Evolutionary conservation across 2,888 invertebrate genomes (phyloP).

Genomic region (Campoplex capitator): DNA sequence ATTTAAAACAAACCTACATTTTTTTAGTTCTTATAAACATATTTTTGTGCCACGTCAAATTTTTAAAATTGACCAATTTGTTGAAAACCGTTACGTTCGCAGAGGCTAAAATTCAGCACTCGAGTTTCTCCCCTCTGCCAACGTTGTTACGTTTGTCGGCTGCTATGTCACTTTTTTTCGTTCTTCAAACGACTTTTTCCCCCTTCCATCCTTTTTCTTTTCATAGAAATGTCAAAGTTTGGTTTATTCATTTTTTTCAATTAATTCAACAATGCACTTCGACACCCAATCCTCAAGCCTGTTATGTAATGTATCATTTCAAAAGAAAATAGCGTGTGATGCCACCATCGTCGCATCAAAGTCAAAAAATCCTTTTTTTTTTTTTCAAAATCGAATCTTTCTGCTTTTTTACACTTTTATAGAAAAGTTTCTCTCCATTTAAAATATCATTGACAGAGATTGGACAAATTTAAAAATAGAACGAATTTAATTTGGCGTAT

Average conservation of each 20-base stretch:
- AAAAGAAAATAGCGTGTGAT: slow-evolving; percentile 70
- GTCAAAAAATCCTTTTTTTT: background rate
- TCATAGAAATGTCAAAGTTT: background rate
- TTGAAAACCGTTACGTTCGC: background rate
- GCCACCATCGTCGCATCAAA: slow-evolving; percentile 71
- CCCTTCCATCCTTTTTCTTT: background rate
- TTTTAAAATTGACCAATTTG: background rate
- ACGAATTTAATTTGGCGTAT: background rate
- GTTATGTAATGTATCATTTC: slow-evolving; percentile 79
- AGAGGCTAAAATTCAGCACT: slow-evolving; percentile 9
- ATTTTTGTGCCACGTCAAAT: background rate
- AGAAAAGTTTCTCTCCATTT: background rate
- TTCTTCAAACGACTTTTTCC: background rate
- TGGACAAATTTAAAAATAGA: background rate
- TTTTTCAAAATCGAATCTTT: background rate
- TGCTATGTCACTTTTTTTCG: slow-evolving; percentile 77
- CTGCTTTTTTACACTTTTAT: background rate
- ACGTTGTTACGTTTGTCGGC: slow-evolving; percentile 75
- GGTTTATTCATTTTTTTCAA: background rate
- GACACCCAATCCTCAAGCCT: slow-evolving; percentile 70
- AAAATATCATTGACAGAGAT: background rate
- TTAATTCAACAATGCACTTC: slow-evolving; percentile 37
- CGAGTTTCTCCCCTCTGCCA: slow-evolving; percentile 42
- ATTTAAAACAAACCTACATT: background rate
- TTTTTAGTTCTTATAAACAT: background rate